Conservation (phyloP, 2,113 vertebrate species). For the Vimba vimba region DNA sequence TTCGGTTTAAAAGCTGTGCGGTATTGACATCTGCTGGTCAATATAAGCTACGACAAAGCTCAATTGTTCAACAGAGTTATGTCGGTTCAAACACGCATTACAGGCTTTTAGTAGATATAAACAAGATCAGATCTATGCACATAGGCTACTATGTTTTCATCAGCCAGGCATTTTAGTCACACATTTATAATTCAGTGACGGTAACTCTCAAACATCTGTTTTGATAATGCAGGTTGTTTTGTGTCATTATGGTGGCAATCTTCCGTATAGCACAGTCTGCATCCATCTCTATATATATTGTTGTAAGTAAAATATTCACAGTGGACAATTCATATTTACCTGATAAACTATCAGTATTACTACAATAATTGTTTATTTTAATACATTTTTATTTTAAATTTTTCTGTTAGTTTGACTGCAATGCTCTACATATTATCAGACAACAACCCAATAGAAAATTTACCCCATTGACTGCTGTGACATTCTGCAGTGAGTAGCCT, state of each 20-base stretch:
- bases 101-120: background rate
- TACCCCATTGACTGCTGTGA: background rate
- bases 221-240: background rate
- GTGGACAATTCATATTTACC: background rate
- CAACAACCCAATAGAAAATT: background rate
- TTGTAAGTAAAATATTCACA: background rate
- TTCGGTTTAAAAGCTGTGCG: background rate
- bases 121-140: background rate
- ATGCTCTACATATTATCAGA: conserved; percentile 9
- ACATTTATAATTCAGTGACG: background rate
- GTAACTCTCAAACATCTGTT: background rate
- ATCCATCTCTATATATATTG: background rate
- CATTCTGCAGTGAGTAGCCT: background rate
- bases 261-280: background rate
- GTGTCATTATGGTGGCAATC: background rate
- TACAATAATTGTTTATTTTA: too few relatives aligned
- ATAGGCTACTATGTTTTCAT: background rate
- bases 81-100: background rate
- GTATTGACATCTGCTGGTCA: conserved; percentile 44
- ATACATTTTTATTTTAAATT: background rate
- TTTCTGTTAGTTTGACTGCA: background rate
- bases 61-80: background rate
- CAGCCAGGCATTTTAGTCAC: background rate
- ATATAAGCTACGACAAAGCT: background rate
- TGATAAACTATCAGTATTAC: background rate